phyloP scores from a whole-genome alignment of 2,797 vertebrate genomes.

The Emys orbicularis region DNA sequence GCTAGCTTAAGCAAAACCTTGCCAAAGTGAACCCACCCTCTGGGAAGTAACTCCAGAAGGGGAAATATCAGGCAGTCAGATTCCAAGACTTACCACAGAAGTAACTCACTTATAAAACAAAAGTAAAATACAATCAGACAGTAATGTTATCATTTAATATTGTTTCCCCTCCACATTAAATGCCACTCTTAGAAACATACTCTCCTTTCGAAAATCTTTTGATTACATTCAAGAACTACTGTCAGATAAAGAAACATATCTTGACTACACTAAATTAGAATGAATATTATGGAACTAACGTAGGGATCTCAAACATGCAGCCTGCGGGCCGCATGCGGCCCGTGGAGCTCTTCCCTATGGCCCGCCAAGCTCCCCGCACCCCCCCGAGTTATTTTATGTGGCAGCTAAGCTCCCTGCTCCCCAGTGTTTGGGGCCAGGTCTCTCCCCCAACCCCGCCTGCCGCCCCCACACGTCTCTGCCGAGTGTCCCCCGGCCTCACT shows the following conservation, averaged over 20 bases:
- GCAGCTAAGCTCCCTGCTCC: no score
- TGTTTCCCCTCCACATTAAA: not conserved
- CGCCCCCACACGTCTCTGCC: no score
- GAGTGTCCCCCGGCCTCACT: no score
- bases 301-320: not conserved
- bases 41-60: not conserved
- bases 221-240: not conserved
- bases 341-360: no score
- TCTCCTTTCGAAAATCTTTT: not conserved
- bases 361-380: no score
- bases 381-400: no score
- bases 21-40: not conserved
- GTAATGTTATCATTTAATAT: fast-evolving
- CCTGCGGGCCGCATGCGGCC: no score
- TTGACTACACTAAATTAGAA: not conserved
- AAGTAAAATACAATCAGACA: not conserved
- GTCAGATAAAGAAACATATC: not conserved
- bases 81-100: not conserved
- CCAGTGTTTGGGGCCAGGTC: no score
- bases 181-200: not conserved
- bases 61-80: not conserved
- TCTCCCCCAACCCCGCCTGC: no score
- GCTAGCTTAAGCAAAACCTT: not conserved
- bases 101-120: not conserved
- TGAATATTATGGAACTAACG: not conserved